phyloP scores from a whole-genome alignment of 1,140 invertebrate genomes.

The Arion vulgaris region DNA sequence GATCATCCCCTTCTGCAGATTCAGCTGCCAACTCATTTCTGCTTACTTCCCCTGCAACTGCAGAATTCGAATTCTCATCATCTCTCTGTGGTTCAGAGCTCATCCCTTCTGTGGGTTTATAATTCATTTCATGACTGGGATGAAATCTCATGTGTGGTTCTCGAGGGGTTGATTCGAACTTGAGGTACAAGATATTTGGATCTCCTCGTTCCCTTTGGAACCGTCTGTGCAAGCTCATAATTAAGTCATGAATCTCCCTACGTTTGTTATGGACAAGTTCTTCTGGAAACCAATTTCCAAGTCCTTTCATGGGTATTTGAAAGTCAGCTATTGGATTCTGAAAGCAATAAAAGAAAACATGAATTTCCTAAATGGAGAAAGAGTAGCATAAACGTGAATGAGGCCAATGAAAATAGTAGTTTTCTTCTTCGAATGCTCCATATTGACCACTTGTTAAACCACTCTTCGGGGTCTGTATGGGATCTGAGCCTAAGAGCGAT shows the following conservation, averaged over 20 bases:
- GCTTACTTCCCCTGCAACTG: not conserved
- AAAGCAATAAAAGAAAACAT: conserved; percentile 37
- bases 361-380: no score
- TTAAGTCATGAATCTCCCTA: conserved; percentile 68
- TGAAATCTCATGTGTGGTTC: conserved; percentile 12
- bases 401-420: no score
- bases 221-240: conserved; percentile 63
- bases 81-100: not conserved
- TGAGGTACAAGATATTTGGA: conserved; percentile 2
- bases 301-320: conserved; percentile 69
- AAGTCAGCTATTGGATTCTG: conserved; percentile 73
- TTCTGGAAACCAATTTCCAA: conserved; percentile 71
- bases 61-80: conserved; percentile 30
- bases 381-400: no score
- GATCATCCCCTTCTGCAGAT: not conserved
- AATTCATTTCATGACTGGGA: not conserved
- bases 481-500: no score
- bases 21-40: not conserved
- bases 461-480: no score
- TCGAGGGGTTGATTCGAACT: conserved; percentile 18
- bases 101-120: not conserved
- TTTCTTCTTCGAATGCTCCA: no score
- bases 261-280: conserved; percentile 68
- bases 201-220: conserved; percentile 34
- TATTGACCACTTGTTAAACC: no score